Conservation (phyloP, 2,888 invertebrate species). For the Craniophora ligustri region DNA sequence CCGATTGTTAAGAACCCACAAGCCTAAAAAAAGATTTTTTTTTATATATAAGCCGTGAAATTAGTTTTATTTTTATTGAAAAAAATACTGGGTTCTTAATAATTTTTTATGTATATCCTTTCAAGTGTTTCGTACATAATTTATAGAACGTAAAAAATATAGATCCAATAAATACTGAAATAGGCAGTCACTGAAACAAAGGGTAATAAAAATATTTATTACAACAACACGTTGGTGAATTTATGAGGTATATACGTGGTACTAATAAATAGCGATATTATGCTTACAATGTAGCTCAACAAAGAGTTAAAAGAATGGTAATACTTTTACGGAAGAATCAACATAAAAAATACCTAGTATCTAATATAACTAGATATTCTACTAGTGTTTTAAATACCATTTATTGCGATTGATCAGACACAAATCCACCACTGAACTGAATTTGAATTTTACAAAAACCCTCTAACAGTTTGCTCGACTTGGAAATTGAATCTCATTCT, state of each 20-base stretch:
- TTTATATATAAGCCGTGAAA: too few relatives aligned
- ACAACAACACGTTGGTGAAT: constrained; percentile 46
- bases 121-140: constrained; percentile 48
- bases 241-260: constrained; percentile 33
- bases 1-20: constrained; percentile 38
- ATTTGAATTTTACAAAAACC: too few relatives aligned
- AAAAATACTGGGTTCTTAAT: constrained; percentile 15
- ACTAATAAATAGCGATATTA: constrained; percentile 24
- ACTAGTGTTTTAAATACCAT: too few relatives aligned
- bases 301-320: too few relatives aligned
- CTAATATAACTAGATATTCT: too few relatives aligned
- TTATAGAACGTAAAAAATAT: constrained; percentile 53
- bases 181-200: constrained; percentile 59
- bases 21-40: constrained; percentile 51
- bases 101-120: constrained; percentile 27
- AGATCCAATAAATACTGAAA: constrained; percentile 54
- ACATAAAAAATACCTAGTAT: too few relatives aligned
- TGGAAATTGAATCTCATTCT: too few relatives aligned
- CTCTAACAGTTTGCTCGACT: too few relatives aligned
- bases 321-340: too few relatives aligned
- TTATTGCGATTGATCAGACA: too few relatives aligned
- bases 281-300: constrained; percentile 12
- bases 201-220: constrained; percentile 63
- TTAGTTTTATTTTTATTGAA: too few relatives aligned
- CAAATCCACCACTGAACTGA: too few relatives aligned